A percentile compares a stretch with the other conserved stretches of the same genome.
Conservation (phyloP, 2,113 vertebrate genomes). For the Vicugna pacos region DNA sequence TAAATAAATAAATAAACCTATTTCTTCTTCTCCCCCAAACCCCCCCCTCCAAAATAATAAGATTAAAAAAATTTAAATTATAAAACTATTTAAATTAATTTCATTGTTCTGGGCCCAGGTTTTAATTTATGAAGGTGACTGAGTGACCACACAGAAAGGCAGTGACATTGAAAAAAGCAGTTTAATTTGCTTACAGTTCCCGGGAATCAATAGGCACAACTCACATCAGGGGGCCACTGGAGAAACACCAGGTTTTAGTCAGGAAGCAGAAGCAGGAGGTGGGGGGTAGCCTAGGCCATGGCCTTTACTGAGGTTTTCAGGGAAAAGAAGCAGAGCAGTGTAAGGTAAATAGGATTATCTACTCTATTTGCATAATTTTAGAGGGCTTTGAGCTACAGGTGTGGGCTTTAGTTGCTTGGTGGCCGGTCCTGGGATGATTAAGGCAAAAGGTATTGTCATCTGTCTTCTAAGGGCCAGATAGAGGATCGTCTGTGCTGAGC, state of each 20-base stretch:
- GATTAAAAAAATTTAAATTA: background rate
- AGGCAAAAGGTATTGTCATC: background rate
- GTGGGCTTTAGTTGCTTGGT: background rate
- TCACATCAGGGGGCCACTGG: background rate
- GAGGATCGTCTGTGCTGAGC: background rate
- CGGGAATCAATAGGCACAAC: background rate
- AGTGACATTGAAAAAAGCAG: background rate
- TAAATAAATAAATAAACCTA: too few species aligned
- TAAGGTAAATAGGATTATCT: background rate
- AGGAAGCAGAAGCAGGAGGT: background rate
- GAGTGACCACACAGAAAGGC: background rate
- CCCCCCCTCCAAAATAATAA: too few species aligned
- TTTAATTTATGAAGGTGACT: background rate
- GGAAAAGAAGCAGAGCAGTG: background rate
- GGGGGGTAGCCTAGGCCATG: background rate
- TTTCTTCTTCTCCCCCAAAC: too few species aligned
- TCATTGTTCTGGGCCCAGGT: background rate
- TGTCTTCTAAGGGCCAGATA: background rate
- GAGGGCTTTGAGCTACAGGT: background rate
- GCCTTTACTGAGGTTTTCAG: background rate
- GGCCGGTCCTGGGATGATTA: background rate
- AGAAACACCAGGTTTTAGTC: too few species aligned
- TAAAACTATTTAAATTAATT: background rate
- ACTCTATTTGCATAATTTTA: background rate
- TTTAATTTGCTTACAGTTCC: background rate